Evolutionary conservation across 2,113 vertebrate genomes (phyloP), one percentile per base, ranked within the genome.

Genomic region (Oenanthe melanoleuca): DNA sequence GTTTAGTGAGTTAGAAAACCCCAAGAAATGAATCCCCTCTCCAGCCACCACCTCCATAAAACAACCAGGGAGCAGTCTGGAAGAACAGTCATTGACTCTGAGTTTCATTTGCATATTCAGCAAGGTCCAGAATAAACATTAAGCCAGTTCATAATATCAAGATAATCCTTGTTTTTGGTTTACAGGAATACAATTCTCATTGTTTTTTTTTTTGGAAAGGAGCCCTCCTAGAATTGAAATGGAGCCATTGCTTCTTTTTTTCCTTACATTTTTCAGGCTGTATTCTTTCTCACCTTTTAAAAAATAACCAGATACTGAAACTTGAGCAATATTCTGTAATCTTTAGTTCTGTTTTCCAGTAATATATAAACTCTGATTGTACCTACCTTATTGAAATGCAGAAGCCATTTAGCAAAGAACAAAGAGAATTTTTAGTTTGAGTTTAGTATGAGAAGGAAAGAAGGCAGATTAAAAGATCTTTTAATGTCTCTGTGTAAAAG

Each of bases 371-470:
- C 19, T 90, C 42, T 73, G 44, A 28, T 53, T 61, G 53, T 61
- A 67, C 21, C 26, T 64, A 67, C 14, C 18, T 89, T 74, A 64
- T 29, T 72, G 44, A 75, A 79, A 92, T 89, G 53, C 59, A 85
- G 60, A 92, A 91, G 49, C 6, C 29, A 61, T 44, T 44, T 86
- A 70, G 23, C 18, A 56, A 63, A 81, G 83, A 91, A 91, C 55
- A 84, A 88, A 92, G 61, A 81, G 33, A 91, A 94, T 72, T 89
- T 59, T 92, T 89, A 83, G 24, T 53, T 23, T 49, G 55, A 60
- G 14, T 83, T 86, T 67, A 34, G 17, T 42, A 78, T 13, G 29
- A 67, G 37, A 57, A 93, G 25, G 38, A 66, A 80, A 80, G 19
- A 71, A 83, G 25, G 19, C 22, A 83, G 34, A 60, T 81, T 64